Base-by-base conservation (phyloP, 2,797 vertebrate species). In the Lophius americanus region DNA sequence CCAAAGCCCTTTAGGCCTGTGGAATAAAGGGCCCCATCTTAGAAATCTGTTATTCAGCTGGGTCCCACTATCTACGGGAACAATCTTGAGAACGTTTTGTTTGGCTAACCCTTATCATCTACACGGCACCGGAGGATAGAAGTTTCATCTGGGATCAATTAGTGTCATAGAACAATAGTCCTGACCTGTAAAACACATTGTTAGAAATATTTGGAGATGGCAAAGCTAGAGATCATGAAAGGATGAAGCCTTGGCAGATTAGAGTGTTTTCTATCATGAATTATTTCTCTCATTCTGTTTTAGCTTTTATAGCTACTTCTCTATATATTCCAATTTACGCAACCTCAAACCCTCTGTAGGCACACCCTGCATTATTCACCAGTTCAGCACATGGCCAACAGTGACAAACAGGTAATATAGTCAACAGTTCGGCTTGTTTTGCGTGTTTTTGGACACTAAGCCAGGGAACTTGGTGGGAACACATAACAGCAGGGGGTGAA, bases 41-140 rank as follows among this genome's bases (percentile, higher is more conserved):
- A 54, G 60, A 79, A 78, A 80, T 79, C 75, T 68, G 76, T 69
- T 71, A 73, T 64, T 82, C 64, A 67, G 23, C 56, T 49, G 60
- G 60, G 50, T 74, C 70, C 60, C 55, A 50, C 75, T 83, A 83
- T 84, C 75, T 76, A 57, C 73, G 62, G 64, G 75, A 71, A 81
- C 76, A 81, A 83, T 79, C 62, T 83, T 87, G 85, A 78, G 75
- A 90, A 85, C 67, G 14, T 79, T 57, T 74, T 79, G 78, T 85
- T 75, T 79, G 57, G 63, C 52, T 77, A 80, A 81, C 75, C 59
- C 58, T 67, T 65, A 10, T 79, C 73, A 65, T 73, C 74, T 44
- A 12, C 43, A 74, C 23, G 23, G 56, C 42, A 68, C 55, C 55
- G 32, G 53, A 35, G 65, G 49, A 55, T 74, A 54, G 33, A 68